Evolutionary conservation across 2,888 invertebrate genomes (phyloP).

Genomic region (Sussaba pulchella): DNA sequence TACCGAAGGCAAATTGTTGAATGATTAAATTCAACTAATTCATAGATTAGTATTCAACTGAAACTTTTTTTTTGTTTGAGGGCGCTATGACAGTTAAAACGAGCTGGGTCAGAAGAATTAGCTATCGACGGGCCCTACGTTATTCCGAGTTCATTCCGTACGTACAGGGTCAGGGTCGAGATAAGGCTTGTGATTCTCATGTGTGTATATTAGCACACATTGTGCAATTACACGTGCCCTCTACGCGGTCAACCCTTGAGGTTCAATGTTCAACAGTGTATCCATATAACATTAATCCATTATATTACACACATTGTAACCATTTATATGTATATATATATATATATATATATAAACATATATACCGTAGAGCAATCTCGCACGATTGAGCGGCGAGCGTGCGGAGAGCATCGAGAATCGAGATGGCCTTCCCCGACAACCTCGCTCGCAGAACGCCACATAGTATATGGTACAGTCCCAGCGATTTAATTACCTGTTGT

Average conservation of each 20-base stretch:
- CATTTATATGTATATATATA: not conserved
- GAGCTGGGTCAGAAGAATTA: too few species aligned
- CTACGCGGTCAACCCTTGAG: conserved; percentile 12
- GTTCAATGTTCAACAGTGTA: conserved; percentile 32
- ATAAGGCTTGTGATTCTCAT: not conserved
- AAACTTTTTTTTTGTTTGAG: too few species aligned
- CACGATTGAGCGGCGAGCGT: conserved; percentile 57
- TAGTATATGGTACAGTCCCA: conserved; percentile 35
- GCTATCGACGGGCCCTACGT: too few species aligned
- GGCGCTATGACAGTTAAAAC: too few species aligned
- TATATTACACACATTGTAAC: conserved; percentile 23
- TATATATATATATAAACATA: not conserved
- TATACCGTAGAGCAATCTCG: not conserved
- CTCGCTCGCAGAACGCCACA: conserved; percentile 16
- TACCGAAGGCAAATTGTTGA: too few species aligned
- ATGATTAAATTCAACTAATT: too few species aligned
- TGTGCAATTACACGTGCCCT: conserved; percentile 34
- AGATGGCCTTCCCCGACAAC: conserved; percentile 55
- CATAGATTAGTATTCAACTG: too few species aligned
- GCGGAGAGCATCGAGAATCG: conserved; percentile 50
- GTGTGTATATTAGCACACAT: not conserved
- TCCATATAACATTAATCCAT: conserved; percentile 21
- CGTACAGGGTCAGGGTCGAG: not conserved
- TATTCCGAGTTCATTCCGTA: too few species aligned
- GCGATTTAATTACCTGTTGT: conserved; percentile 72